phyloP scores from a whole-genome alignment of 2,888 invertebrate genomes.

The Brenthis ino region DNA sequence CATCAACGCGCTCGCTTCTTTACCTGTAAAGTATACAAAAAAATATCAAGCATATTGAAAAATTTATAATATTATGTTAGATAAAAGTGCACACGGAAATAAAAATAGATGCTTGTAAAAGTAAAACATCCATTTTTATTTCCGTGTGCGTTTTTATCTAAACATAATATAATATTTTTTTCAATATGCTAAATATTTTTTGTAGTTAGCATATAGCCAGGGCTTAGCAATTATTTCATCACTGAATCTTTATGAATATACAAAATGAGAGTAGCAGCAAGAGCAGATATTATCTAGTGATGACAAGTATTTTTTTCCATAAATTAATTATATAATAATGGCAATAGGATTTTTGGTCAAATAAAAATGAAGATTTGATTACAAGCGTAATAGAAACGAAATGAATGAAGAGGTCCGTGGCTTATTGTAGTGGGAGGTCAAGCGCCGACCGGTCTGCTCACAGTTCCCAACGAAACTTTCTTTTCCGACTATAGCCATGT shows the following conservation, averaged over 20 bases:
- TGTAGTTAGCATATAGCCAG: too few species aligned
- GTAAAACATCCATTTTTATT: neutral
- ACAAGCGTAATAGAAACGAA: slow-evolving; percentile 21
- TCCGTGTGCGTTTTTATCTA: too few species aligned
- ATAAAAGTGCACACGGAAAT: too few species aligned
- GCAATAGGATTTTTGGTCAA: neutral
- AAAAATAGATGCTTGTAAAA: neutral
- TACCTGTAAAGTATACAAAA: too few species aligned
- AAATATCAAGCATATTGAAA: too few species aligned
- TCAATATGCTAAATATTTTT: too few species aligned
- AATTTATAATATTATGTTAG: too few species aligned
- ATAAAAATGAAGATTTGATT: slow-evolving; percentile 22
- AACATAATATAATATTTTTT: too few species aligned
- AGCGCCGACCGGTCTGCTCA: slow-evolving; percentile 62
- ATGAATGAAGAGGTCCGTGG: slow-evolving; percentile 31
- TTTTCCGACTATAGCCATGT: slow-evolving; percentile 62
- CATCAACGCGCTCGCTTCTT: slow-evolving; percentile 47
- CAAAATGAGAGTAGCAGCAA: too few species aligned
- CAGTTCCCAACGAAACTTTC: slow-evolving; percentile 61
- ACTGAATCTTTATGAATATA: too few species aligned
- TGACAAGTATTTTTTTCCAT: neutral
- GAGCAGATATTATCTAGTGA: neutral
- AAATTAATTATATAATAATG: neutral
- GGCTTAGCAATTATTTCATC: too few species aligned
- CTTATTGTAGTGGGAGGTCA: slow-evolving; percentile 56